Percentiles rank a stretch among this genome's conserved stretches.
These are phyloP conservation scores for Lamellibrachia columna DNA, from an alignment of 2,888 invertebrate genomes.

Conservation along the genomic window DNA sequence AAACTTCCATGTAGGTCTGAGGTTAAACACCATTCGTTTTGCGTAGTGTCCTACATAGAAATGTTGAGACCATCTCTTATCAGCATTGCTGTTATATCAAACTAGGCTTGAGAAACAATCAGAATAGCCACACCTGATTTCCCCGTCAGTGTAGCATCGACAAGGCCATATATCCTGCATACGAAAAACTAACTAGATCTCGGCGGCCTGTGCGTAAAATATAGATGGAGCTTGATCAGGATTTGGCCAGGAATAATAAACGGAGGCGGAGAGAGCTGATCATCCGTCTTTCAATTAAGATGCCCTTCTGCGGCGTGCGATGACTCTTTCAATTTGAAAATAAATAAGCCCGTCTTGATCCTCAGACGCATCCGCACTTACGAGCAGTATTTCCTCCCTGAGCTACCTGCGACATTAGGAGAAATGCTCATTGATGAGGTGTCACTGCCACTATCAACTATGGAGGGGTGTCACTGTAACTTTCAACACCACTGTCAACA, in stretches of 20 bases:
- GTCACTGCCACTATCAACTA: not conserved
- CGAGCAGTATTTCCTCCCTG: not conserved
- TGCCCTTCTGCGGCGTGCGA: not conserved
- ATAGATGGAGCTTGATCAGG: not conserved
- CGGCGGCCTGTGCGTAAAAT: not conserved
- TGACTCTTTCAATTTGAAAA: not conserved
- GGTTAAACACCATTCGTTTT: too few relatives aligned
- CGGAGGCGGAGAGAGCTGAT: not conserved
- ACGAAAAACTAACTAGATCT: not conserved
- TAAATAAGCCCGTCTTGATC: conserved; percentile 7
- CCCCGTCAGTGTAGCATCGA: not conserved
- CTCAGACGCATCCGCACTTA: not conserved
- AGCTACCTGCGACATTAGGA: not conserved
- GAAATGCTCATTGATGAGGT: not conserved
- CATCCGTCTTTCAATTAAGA: not conserved
- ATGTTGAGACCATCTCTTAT: too few relatives aligned
- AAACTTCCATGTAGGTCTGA: too few relatives aligned
- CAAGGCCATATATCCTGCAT: not conserved
- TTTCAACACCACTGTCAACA: not conserved
- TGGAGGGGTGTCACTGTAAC: not conserved
- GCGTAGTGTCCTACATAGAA: too few relatives aligned
- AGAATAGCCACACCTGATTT: too few relatives aligned
- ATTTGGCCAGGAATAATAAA: not conserved
- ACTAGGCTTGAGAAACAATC: too few relatives aligned
- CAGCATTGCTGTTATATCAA: too few relatives aligned